Base-by-base conservation (phyloP, 2,797 vertebrate species). In the Megaceryle alcyon region DNA sequence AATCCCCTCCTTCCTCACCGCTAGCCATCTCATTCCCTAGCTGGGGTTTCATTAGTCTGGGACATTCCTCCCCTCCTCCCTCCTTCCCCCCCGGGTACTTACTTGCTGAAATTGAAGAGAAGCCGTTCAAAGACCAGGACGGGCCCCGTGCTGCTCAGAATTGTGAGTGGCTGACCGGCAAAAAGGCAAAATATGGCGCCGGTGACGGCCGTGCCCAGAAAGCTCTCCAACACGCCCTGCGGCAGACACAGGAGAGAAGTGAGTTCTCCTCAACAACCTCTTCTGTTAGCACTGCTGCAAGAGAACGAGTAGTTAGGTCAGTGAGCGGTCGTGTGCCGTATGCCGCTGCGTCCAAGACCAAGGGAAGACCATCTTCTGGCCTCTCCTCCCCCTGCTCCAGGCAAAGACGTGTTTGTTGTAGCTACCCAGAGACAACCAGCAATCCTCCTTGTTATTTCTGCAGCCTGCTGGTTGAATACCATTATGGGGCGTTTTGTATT, bases 91-190 rank as follows among this genome's bases (percentile, higher is more conserved):
- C 23, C 59, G 1, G 4, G 22, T 51, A 97, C 97, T 85, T 98
- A 99, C 99, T 97, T 99, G 99, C 99, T 99, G 97, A 99, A 99
- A 95, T 99, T 99, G 97, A 99, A 99, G 82, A 99, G 99, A 70
- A 99, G 98, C 65, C 99, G 98, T 93, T 99, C 99, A 72, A 99
- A 99, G 96, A 99, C 99, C 43, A 99, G 98, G 70, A 99, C 99
- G 0, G 99, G 99, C 11, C 99, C 99, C 0, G 99, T 99, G 96
- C 99, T 99, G 98, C 99, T 99, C 96, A 99, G 97, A 94, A 99
- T 99, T 82, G 97, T 99, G 92, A 99, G 99, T 3, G 99, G 99
- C 71, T 99, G 99, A 12, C 99, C 99, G 25, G 97, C 98, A 76
- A 99, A 97, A 96, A 99, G 98, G 95, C 99, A 99, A 95, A 99